Evolutionary conservation across 2,888 invertebrate species (phyloP), one percentile per base, ranked within the genome.

Genomic region (Orchesella flavescens): DNA sequence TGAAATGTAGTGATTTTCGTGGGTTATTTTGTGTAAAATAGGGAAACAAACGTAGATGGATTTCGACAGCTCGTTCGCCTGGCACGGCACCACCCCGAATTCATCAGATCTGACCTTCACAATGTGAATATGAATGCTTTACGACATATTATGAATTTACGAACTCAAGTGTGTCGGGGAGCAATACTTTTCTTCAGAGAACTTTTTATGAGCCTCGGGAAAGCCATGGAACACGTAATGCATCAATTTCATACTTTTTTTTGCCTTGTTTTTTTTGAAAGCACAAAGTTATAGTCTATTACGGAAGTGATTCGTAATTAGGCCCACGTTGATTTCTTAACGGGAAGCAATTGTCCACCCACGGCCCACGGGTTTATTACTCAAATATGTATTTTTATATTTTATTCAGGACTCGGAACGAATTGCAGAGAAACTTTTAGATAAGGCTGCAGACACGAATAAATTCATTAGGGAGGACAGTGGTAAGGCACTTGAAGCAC

Each of bases 361-460:
- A 72, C 24, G 34, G 34, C 75, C 46, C 75, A 72, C 24, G 34
- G 34, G 2, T 34, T 34, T 34, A 34, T 17, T 24, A 21, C 21
- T 5, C n/a, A 65, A 5, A 65, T 23, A 90, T 89, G 86, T 87
- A 65, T 59, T 34, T 23, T 13, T 81, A n/a, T 72, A 43, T 17
- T 77, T 63, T 66, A 19, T 77, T 10, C 80, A 88, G 91, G 97
- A 98, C 90, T 91, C 97, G 75, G 98, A 98, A 89, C 95, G 96
- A 89, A 92, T 97, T 72, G 94, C 94, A 0, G 93, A 93, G 23
- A 94, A 95, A 12, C 91, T 98, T 80, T 92, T 98, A 44, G 95
- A 95, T 88, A 94, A 97, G 84, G 95, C 96, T 71, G 97, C 97
- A 0, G 98, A 99, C 89, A 97, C 97, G 9, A 98, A 97, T 91